Evolutionary conservation across 2,888 invertebrate genomes (phyloP).

Genomic region (Epiblema foenella): DNA sequence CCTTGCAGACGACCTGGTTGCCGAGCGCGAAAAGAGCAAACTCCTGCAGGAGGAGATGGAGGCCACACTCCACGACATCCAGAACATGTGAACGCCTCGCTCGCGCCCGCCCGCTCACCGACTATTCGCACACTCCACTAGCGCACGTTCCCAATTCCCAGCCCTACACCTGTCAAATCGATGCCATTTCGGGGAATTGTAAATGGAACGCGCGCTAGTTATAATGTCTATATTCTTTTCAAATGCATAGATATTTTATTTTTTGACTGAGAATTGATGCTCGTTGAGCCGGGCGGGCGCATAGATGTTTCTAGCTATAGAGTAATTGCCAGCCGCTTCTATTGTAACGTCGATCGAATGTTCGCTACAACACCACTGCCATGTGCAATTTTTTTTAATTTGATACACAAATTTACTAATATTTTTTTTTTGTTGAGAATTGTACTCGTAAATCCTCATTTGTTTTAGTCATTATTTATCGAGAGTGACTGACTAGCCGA

Average conservation of each 20-base stretch:
- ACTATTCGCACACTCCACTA: conserved; percentile 48
- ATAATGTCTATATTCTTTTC: conserved; percentile 42
- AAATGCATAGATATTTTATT: conserved; percentile 43
- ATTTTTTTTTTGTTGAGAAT: conserved; percentile 66
- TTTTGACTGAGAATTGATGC: conserved; percentile 49
- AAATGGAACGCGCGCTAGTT: conserved; percentile 39
- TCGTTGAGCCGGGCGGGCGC: conserved; percentile 68
- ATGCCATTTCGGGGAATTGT: conserved; percentile 49
- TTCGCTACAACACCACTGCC: conserved; percentile 82
- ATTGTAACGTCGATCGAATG: conserved; percentile 75
- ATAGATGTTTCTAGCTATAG: conserved; percentile 77
- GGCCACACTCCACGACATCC: conserved; percentile 99
- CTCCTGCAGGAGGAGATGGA: conserved; percentile 99
- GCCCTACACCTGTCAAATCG: conserved; percentile 47
- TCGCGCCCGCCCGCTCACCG: conserved; percentile 52
- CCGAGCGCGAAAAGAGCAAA: conserved; percentile 98
- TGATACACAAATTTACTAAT: conserved; percentile 71
- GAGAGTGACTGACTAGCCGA: conserved; percentile 65
- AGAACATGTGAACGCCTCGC: conserved; percentile 94
- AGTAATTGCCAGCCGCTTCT: conserved; percentile 83
- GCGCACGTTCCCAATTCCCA: conserved; percentile 47
- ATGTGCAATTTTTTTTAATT: conserved; percentile 78
- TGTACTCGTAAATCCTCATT: conserved; percentile 65
- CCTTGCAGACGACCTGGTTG: conserved; percentile 96
- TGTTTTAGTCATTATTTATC: conserved; percentile 74